Base-by-base conservation (phyloP, 2,797 vertebrate genomes). In the Eulemur rubriventer region DNA sequence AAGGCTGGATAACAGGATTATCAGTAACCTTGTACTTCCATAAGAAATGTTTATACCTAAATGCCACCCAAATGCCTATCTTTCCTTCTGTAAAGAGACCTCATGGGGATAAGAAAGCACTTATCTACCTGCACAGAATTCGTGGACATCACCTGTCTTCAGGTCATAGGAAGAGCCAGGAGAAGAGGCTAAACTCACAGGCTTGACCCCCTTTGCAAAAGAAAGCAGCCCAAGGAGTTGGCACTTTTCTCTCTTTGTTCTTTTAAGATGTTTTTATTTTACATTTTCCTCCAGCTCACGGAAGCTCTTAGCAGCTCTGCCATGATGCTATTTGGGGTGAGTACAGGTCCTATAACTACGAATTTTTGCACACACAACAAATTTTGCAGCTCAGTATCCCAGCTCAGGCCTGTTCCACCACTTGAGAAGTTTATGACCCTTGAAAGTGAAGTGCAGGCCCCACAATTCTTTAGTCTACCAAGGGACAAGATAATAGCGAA, bases 291-390 rank as follows among this genome's bases (percentile, higher is more conserved):
- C 11, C 3, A 30, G 65, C 9, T 41, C 70, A 28, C 1, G 0
- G 5, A 50, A 24, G 63, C 22, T 50, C 76, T 91, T 1, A 1
- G 80, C 67, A 2, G 7, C 20, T 35, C 24, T 9, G 30, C 17
- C 61, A 6, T 46, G 4, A 28, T 3, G 79, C 63, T 12, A 1
- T 17, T 1, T 43, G 46, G 72, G 28, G 65, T 0, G 0, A 73
- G 65, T 33, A 0, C 0, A 4, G 12, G 59, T 52, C 72, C 50
- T 17, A 0, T 10, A 16, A 22, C 22, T 22, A 0, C 2, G 9
- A 50, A 57, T 63, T 82, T 28, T 70, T 89, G 26, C 26, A 43
- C 80, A 73, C 35, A n/a, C 38, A 24, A 24, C 84, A 50, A 26
- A 22, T 48, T 52, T 50, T 16, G 4, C 3, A 6, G 26, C 18